Percentiles rank a stretch among this genome's conserved stretches.
Conservation (phyloP, 2,888 invertebrate species). For the Seira musarum region DNA sequence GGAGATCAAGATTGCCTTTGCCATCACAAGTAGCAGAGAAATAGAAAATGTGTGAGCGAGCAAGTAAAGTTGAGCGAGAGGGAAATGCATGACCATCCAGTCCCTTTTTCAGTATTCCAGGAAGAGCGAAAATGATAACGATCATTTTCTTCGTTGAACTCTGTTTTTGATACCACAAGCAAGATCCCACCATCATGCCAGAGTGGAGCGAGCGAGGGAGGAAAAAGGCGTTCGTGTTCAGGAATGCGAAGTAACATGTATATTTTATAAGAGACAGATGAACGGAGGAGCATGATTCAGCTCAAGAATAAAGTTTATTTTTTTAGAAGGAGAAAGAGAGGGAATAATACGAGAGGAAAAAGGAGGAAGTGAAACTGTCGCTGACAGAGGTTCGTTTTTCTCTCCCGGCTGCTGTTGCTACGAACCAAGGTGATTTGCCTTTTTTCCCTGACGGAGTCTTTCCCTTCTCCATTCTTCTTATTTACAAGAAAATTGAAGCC, state of each 20-base stretch:
- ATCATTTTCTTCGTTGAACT: constrained; percentile 28
- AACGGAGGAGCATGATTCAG: constrained; percentile 28
- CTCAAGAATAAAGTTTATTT: too few relatives aligned
- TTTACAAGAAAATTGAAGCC: constrained; percentile 9
- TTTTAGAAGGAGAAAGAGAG: too few relatives aligned
- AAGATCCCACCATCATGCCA: background rate
- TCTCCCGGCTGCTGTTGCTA: constrained; percentile 22
- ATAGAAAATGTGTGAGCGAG: too few relatives aligned
- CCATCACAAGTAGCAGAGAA: background rate
- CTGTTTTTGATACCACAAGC: constrained; percentile 27
- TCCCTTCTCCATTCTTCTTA: constrained; percentile 22
- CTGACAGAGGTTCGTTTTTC: constrained; percentile 46
- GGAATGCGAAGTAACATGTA: too few relatives aligned
- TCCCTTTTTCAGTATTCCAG: too few relatives aligned
- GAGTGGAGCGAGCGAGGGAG: too few relatives aligned
- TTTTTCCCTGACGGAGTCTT: constrained; percentile 35
- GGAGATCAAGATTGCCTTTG: constrained; percentile 24
- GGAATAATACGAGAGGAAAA: too few relatives aligned
- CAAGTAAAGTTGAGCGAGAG: too few relatives aligned
- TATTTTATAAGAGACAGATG: too few relatives aligned
- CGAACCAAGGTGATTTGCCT: constrained; percentile 47
- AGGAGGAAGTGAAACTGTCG: constrained; percentile 55
- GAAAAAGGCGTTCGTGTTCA: too few relatives aligned
- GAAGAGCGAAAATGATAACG: constrained; percentile 42
- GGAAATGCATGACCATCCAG: too few relatives aligned